Base-by-base conservation (phyloP, 2,797 vertebrate genomes). In the Urosaurus nigricauda region DNA sequence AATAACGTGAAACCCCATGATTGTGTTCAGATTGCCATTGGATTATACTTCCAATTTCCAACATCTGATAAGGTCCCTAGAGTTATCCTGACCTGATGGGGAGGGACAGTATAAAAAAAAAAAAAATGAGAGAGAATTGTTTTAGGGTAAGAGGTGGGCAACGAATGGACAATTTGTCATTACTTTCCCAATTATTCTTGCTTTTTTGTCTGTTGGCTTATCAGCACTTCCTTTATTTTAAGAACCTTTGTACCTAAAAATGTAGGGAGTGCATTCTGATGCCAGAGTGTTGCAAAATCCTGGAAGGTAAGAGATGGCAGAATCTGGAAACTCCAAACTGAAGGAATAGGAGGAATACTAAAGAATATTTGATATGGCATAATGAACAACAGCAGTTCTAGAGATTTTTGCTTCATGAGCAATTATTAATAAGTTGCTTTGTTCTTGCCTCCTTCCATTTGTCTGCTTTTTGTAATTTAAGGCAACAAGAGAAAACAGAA, bases 391-490 rank as follows among this genome's bases (percentile, higher is more conserved):
- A 70, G 60, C 24, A 32, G 47, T 78, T 77, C 14, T n/a, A 32
- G 73, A 14, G 24, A 17, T 19, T 53, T 40, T 75, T 77, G 21
- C 40, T 75, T 35, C 56, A 16, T 21, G 4, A 71, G 71, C 70
- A 88, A 82, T 83, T 47, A 82, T 83, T 83, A 63, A 83, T 83
- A 51, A n/a, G 56, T 35, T 47, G 7, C 26, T 87, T 87, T 87
- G 58, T 78, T 78, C 74, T 40, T 43, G 19, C 47, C 43, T 82
- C 56, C 56, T 29, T 82, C 58, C 7, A 35, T 65, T 77, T 83
- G 71, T 83, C 70, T 88, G 56, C n/a, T 74, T 3, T 73, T 73
- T 73, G 19, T 73, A 43, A 58, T 58, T 73, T 43, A 74, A 63
- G 29, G 29, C 79, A 68, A 56, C 29, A 24, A 88, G 74, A 78